Base-by-base conservation (phyloP, 2,113 vertebrate genomes). In the Podocnemis expansa region DNA sequence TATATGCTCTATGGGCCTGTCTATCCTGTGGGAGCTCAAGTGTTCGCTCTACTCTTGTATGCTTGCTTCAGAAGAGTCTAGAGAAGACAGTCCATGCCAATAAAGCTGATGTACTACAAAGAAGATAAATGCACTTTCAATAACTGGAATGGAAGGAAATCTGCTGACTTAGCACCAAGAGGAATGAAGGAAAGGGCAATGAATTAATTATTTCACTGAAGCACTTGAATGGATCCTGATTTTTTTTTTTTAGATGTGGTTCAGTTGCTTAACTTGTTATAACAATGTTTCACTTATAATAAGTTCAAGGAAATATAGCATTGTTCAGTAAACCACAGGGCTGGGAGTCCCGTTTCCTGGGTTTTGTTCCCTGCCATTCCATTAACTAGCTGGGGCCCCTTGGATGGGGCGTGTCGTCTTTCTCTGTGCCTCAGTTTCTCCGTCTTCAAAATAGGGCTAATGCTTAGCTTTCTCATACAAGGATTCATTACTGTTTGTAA, bases 31-130 rank as follows among this genome's bases (percentile, higher is more conserved):
- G 0, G 0, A 14, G 80, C 82, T 91, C 73, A 87, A 11, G 17
- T 92, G 83, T 90, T 96, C 95, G 89, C 56, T 94, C 75, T 75
- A 75, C n/a, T n/a, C n/a, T 78, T 67, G 1, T 78, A 58, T 9
- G 2, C 91, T 91, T 91, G 25, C 87, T 84, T 95, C 78, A 78
- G 82, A 90, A 63, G 52, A 5, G 38, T 63, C 89, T 84, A 73
- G 75, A 51, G 80, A 93, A 95, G 93, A 93, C 24, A 19, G 81
- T 67, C 75, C 63, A 75, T 0, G 0, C 82, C 91, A 89, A 90
- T 96, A 96, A 94, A 96, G 93, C 1, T 91, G 96, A 94, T 89
- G 85, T 88, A 93, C 78, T 90, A 78, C 94, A 82, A 94, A 78
- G 84, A 88, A 31, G 75, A 91, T 91, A 0, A 3, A 85, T 91